phyloP scores from a whole-genome alignment of 2,888 invertebrate genomes.

The Stenotaenia linearis region DNA sequence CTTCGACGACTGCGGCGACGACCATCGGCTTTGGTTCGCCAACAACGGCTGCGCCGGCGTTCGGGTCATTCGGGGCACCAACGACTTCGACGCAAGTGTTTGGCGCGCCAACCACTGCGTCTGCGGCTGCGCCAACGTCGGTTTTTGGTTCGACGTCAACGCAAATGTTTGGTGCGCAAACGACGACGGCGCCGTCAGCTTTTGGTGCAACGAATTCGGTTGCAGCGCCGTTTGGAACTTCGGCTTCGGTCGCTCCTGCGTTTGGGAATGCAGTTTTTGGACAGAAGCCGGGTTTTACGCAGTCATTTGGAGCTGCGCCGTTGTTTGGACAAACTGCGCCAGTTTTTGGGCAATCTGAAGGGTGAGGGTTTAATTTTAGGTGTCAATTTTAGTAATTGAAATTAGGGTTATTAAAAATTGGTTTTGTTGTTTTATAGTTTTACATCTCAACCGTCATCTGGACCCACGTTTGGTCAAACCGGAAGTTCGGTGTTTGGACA shows the following conservation, averaged over 20 bases:
- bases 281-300: background rate
- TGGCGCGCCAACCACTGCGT: background rate
- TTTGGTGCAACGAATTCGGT: slow-evolving; percentile 37
- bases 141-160: slow-evolving; percentile 40
- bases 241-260: slow-evolving; percentile 29
- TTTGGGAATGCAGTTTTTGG: background rate
- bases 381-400: background rate
- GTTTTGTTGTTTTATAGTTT: background rate
- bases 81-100: background rate
- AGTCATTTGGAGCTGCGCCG: background rate
- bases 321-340: background rate
- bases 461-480: background rate
- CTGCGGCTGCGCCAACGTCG: background rate
- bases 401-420: background rate
- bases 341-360: background rate
- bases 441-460: background rate
- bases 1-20: background rate
- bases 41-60: background rate
- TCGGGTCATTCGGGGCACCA: background rate
- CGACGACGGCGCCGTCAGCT: slow-evolving; percentile 38
- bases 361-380: background rate
- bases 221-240: slow-evolving; percentile 37
- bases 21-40: slow-evolving; percentile 9
- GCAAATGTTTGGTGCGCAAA: slow-evolving; percentile 40
- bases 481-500: background rate